Evolutionary conservation across 2,113 vertebrate genomes (phyloP).

Genomic region (Percina caprodes): DNA sequence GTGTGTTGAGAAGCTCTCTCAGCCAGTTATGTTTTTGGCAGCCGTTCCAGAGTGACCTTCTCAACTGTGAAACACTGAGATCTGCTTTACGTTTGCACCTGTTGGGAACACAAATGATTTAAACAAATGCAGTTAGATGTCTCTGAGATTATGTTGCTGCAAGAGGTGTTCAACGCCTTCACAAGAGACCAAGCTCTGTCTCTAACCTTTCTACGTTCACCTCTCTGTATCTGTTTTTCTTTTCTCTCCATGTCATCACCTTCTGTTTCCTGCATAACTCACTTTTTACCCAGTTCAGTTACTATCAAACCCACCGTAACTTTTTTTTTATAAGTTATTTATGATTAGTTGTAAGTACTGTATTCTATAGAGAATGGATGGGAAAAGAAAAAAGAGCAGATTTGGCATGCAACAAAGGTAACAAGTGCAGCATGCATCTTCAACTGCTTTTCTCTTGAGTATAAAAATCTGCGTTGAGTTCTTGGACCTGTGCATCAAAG

Average conservation of each 20-base stretch:
- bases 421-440: neutral
- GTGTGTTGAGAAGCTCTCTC: slow-evolving; percentile 2
- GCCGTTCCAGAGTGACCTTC: neutral
- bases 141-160: neutral
- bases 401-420: neutral
- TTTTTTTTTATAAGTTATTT: neutral
- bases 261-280: neutral
- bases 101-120: slow-evolving; percentile 20
- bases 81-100: slow-evolving; percentile 47
- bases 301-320: neutral
- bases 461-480: neutral
- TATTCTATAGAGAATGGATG: neutral
- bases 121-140: slow-evolving; percentile 12
- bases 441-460: neutral
- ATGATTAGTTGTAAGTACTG: neutral
- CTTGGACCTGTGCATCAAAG: neutral
- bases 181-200: neutral
- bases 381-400: neutral
- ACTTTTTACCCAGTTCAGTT: neutral
- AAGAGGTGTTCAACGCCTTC: neutral
- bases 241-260: neutral
- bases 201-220: neutral
- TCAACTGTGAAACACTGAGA: slow-evolving; percentile 21
- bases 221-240: slow-evolving; percentile 21
- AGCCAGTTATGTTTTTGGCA: slow-evolving; percentile 19